Percentiles rank a stretch among this genome's conserved stretches.
Evolutionary conservation across 1,140 invertebrate species (phyloP).

Genomic region (Tenebrio molitor): DNA sequence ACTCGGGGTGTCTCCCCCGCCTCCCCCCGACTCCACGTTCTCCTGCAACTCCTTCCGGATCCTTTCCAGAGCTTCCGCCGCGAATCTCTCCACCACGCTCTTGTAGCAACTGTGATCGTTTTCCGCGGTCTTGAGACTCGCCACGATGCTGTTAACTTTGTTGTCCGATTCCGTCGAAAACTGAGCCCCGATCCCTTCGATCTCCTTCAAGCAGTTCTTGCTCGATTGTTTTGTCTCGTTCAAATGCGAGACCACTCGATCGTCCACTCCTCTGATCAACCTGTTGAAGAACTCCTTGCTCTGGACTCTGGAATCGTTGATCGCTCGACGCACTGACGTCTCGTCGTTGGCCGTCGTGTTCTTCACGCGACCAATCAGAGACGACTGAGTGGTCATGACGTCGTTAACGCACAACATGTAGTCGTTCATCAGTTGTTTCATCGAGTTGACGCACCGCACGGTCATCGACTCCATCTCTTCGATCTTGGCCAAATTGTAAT

Average conservation of each 20-base stretch:
- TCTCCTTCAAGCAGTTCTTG: not conserved
- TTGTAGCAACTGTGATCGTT: not conserved
- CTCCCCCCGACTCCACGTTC: not conserved
- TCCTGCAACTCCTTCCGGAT: not conserved
- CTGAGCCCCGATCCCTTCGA: not conserved
- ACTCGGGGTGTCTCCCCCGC: too few species aligned
- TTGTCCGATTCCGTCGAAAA: conserved; percentile 12
- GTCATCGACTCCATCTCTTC: conserved; percentile 14
- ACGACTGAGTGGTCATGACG: conserved; percentile 8
- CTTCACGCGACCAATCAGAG: not conserved
- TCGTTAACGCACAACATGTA: conserved; percentile 15
- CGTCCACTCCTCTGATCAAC: not conserved
- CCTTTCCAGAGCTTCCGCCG: not conserved
- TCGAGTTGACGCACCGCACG: conserved; percentile 1
- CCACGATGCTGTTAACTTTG: not conserved
- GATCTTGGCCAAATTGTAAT: conserved; percentile 7
- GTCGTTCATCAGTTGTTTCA: conserved; percentile 7
- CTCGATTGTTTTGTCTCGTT: conserved; percentile 2
- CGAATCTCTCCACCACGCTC: not conserved
- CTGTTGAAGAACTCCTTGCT: not conserved
- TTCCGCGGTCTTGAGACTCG: not conserved
- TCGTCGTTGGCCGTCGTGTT: not conserved
- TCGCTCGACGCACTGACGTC: not conserved
- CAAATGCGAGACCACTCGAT: not conserved
- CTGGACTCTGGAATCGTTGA: not conserved